Conservation (phyloP, 2,888 invertebrate species). For the Lydus trimaculatus region DNA sequence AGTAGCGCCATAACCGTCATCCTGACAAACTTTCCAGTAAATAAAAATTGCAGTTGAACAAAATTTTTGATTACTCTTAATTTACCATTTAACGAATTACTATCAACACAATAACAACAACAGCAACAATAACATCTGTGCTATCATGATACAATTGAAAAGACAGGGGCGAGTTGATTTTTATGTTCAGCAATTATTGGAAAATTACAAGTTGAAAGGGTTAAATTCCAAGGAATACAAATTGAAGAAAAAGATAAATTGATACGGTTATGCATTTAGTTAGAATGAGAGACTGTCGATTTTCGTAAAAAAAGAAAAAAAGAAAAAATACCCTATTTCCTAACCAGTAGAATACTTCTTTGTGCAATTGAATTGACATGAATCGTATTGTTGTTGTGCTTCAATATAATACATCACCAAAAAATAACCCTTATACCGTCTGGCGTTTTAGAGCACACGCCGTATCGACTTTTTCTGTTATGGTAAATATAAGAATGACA, state of each 20-base stretch:
- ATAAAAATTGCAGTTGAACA: neutral
- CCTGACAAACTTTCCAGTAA: neutral
- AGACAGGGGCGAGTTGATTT: neutral
- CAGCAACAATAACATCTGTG: neutral
- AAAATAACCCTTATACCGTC: constrained; percentile 51
- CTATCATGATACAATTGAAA: neutral
- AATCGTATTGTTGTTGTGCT: constrained; percentile 52
- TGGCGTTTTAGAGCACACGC: constrained; percentile 41
- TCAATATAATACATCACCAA: constrained; percentile 52
- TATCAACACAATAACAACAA: neutral
- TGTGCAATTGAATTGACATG: constrained; percentile 57
- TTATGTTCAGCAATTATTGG: neutral
- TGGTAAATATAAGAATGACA: constrained; percentile 61
- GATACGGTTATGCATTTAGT: neutral
- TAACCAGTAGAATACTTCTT: constrained; percentile 51
- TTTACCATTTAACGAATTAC: neutral
- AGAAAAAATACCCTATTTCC: constrained; percentile 46
- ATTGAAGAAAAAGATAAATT: neutral
- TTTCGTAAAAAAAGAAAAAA: constrained; percentile 24
- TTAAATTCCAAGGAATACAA: neutral
- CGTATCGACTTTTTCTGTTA: constrained; percentile 53
- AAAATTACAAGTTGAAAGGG: neutral
- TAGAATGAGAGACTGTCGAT: neutral
- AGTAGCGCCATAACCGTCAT: constrained; percentile 24
- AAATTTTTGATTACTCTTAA: neutral